phyloP scores from a whole-genome alignment of 2,797 vertebrate species.

The Amblyopsis hoosieri region DNA sequence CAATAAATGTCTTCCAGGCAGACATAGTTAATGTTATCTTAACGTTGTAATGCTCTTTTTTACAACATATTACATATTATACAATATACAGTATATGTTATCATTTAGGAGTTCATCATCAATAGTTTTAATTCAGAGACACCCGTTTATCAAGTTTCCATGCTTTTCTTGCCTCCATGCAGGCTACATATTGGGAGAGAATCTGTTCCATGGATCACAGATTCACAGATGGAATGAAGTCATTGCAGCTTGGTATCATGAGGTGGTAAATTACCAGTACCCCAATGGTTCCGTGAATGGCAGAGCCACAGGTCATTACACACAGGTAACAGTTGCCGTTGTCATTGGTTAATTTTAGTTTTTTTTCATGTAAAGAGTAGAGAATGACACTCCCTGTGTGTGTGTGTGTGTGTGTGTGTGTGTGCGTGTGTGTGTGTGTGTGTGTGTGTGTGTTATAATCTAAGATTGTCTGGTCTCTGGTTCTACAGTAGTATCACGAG shows the following conservation, averaged over 20 bases:
- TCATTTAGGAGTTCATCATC: conserved; percentile 22
- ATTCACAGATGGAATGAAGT: conserved; percentile 34
- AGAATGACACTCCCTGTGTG: no score
- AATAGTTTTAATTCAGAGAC: conserved; percentile 25
- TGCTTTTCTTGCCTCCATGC: conserved; percentile 37
- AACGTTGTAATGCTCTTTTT: conserved; percentile 26
- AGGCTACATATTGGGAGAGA: conserved; percentile 76
- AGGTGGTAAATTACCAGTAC: conserved; percentile 56
- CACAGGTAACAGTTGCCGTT: conserved; percentile 64
- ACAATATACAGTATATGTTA: conserved; percentile 13
- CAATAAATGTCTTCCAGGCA: conserved; percentile 3
- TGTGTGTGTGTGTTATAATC: no score
- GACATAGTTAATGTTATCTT: conserved; percentile 29
- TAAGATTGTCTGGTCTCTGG: no score
- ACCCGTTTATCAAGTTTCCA: conserved; percentile 20
- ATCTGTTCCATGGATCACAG: conserved; percentile 49
- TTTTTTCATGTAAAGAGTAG: no score
- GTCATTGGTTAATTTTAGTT: no score
- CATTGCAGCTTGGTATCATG: conserved; percentile 62
- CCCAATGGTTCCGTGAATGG: conserved; percentile 49
- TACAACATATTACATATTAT: conserved; percentile 34
- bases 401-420: no score
- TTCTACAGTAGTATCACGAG: no score
- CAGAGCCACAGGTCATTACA: conserved; percentile 62
- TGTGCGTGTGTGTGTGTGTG: no score